Base-by-base conservation (phyloP, 2,797 vertebrate species). In the Halcyon leucocephala region DNA sequence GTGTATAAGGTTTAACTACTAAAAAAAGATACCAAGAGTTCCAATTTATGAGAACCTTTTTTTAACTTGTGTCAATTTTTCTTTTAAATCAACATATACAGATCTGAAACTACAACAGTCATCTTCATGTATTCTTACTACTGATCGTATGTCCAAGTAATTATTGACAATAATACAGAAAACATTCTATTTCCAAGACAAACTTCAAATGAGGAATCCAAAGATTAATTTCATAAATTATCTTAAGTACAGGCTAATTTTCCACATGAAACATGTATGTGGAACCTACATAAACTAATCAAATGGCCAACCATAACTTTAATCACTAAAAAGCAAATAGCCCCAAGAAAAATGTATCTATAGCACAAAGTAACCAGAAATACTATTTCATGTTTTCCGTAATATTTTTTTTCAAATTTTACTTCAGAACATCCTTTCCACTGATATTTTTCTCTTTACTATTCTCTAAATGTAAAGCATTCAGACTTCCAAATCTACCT, bases 331-430 rank as follows among this genome's bases (percentile, higher is more conserved):
- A 93, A 67, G 9, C 52, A 87, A 89, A 8, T 60, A 24, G 74
- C 77, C 46, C 35, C 58, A 94, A 73, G 78, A 82, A 80, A 97
- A 93, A 89, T 64, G 49, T 10, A 69, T 46, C 67, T 79, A 64
- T 22, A 49, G 14, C 24, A 60, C 37, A 74, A 48, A 48, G 20
- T 57, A 78, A 80, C 12, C 4, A 65, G 93, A 82, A 83, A 54
- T 58, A 58, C 42, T 82, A 64, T 78, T 89, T 82, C 62, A 52
- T 66, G 35, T 70, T 61, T 79, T 80, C 51, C 44, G n/a, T 35
- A 90, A 89, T 35, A 28, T n/a, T 62, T 55, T 49, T 24, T 49
- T 31, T 24, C 6, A 10, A 33, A 57, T 74, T 60, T 94, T 74
- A 49, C 26, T 65, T 76, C 6, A 92, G 62, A 62, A 87, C 84